Conservation (phyloP, 2,113 vertebrate genomes). For the Strix aluco region DNA sequence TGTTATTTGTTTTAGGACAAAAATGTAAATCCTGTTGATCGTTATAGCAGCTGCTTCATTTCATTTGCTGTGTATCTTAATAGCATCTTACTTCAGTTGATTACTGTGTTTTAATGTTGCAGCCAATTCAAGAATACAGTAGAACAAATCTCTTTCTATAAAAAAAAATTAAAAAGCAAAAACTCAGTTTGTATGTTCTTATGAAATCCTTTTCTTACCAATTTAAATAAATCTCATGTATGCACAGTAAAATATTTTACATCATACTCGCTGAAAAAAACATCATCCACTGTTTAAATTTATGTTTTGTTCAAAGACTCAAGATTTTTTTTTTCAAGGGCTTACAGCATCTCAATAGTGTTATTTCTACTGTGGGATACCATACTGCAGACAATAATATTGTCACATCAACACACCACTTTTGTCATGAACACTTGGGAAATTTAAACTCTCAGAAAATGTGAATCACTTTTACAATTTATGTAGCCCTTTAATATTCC, state of each 20-base stretch:
- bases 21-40: neutral
- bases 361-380: neutral
- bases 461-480: neutral
- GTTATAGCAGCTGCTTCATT: neutral
- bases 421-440: neutral
- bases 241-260: neutral
- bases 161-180: neutral
- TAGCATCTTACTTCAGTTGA: neutral
- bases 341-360: neutral
- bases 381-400: neutral
- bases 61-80: neutral
- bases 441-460: neutral
- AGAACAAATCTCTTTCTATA: neutral
- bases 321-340: neutral
- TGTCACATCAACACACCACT: neutral
- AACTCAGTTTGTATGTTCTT: neutral
- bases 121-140: neutral
- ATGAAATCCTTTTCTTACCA: neutral
- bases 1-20: neutral
- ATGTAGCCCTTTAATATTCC: neutral
- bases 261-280: neutral
- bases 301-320: neutral
- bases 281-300: neutral
- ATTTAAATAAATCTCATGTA: neutral
- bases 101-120: neutral